Percentiles rank a stretch among this genome's conserved stretches.
Evolutionary conservation across 2,113 vertebrate species (phyloP).

Genomic region (Chlamydotis undulata): DNA sequence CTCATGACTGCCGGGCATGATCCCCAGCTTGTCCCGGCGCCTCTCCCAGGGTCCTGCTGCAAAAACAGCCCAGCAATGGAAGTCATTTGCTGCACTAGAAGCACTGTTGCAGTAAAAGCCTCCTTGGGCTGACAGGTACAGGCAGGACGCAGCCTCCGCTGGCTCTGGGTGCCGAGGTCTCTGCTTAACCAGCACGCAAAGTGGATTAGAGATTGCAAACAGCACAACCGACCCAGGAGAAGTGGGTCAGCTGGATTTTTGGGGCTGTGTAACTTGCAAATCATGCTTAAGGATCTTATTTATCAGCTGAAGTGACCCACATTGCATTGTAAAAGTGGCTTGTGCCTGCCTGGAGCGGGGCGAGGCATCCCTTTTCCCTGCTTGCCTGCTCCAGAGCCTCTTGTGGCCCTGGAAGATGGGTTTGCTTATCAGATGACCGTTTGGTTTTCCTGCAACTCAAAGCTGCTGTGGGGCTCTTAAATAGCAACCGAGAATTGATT

Average conservation of each 20-base stretch:
- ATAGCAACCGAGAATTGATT: neutral
- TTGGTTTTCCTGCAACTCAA: neutral
- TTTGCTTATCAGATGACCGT: neutral
- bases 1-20: neutral
- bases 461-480: neutral
- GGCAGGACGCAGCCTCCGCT: neutral
- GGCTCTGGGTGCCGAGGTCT: neutral
- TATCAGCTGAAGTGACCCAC: neutral
- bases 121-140: neutral
- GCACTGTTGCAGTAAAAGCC: neutral
- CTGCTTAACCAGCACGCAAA: neutral
- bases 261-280: neutral
- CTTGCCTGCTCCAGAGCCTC: neutral
- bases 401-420: accelerated
- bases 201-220: neutral
- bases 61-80: neutral
- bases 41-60: neutral
- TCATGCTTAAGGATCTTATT: neutral
- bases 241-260: neutral
- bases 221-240: neutral
- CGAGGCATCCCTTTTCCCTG: neutral
- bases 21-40: neutral
- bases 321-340: neutral
- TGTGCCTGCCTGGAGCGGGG: neutral
- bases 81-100: neutral